Conservation (phyloP, 2,797 vertebrate species). For the Poecilia picta region DNA sequence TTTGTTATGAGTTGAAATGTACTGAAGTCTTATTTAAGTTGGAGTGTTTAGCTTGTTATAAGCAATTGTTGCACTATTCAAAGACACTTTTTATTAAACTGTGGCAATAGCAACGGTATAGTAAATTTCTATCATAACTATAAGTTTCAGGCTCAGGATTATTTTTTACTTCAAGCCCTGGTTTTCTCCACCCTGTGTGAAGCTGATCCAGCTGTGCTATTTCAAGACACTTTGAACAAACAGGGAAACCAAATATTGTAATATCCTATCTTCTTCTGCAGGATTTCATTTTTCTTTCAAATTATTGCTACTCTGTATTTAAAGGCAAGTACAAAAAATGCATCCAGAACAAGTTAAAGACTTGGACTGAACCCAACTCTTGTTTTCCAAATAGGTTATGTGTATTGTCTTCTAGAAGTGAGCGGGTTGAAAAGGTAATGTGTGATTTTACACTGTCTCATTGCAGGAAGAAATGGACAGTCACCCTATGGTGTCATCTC, state of each 20-base stretch:
- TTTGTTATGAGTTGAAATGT: too few species aligned
- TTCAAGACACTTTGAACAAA: slow-evolving; percentile 14
- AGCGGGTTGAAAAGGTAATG: background rate
- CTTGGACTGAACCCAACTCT: background rate
- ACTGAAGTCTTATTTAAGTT: too few species aligned
- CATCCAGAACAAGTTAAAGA: background rate
- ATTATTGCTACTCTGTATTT: background rate
- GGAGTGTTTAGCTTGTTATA: too few species aligned
- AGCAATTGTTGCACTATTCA: too few species aligned
- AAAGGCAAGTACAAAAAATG: background rate
- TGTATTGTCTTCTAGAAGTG: background rate
- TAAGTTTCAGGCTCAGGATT: too few species aligned
- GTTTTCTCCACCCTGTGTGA: slow-evolving; percentile 28
- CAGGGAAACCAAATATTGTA: slow-evolving; percentile 18
- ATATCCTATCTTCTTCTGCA: slow-evolving; percentile 18
- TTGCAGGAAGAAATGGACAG: slow-evolving; percentile 98
- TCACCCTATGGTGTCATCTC: slow-evolving; percentile 97
- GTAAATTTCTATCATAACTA: too few species aligned
- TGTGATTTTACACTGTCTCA: slow-evolving; percentile 5
- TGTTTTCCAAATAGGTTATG: background rate
- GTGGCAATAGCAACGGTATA: too few species aligned
- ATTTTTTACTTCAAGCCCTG: too few species aligned
- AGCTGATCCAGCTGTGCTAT: slow-evolving; percentile 45
- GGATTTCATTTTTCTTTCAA: background rate
- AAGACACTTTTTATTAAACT: too few species aligned